A percentile compares a stretch with the other conserved stretches of the same genome.
Evolutionary conservation across 2,113 vertebrate species (phyloP).

Genomic region (Apus apus): DNA sequence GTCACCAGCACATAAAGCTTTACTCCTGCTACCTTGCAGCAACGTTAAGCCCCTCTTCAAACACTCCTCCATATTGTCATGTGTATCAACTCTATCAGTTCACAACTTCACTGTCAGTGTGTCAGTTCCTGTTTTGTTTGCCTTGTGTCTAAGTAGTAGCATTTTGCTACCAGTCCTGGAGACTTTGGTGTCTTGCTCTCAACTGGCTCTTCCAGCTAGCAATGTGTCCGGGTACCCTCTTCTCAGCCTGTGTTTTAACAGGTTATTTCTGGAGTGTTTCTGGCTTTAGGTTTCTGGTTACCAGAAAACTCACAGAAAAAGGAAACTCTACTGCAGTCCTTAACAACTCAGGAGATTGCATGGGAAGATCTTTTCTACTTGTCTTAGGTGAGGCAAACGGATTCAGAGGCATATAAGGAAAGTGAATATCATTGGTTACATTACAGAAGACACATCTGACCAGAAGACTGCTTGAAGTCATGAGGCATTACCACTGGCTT

Average conservation of each 20-base stretch:
- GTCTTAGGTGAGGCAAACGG: not conserved
- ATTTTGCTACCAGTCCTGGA: not conserved
- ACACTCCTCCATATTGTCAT: accelerated
- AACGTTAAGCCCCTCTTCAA: not conserved
- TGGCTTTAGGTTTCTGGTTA: not conserved
- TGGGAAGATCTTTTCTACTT: not conserved
- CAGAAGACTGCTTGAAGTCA: not conserved
- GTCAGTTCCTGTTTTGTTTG: not conserved
- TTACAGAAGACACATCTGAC: not conserved
- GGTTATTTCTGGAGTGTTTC: not conserved
- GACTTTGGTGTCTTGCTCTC: not conserved
- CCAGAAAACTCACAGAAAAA: not conserved
- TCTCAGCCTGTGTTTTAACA: not conserved
- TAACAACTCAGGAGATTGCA: not conserved
- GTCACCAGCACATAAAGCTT: not conserved
- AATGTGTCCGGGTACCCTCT: not conserved
- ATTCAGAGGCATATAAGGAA: not conserved
- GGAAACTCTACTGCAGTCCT: not conserved
- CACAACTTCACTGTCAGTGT: not conserved
- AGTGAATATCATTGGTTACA: accelerated
- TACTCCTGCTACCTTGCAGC: not conserved
- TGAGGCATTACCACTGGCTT: not conserved
- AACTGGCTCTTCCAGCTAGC: not conserved
- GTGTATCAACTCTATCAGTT: not conserved
- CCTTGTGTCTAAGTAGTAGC: not conserved